Conservation (phyloP, 2,113 vertebrate species). For the Rousettus leschenaultii region DNA sequence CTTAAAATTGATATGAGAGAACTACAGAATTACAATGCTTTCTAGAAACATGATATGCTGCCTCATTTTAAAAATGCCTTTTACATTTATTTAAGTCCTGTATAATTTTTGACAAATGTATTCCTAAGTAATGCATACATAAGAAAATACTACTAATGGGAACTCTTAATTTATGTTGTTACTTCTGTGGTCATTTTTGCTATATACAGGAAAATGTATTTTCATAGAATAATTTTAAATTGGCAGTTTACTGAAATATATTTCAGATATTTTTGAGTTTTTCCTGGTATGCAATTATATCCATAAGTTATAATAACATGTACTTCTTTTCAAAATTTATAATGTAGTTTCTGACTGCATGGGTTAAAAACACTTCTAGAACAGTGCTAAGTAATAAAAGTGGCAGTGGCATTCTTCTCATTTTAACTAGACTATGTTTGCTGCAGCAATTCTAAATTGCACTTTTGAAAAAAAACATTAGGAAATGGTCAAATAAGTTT, state of each 20-base stretch:
- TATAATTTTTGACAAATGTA: conserved; percentile 36
- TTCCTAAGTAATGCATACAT: neutral
- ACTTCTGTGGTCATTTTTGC: conserved; percentile 8
- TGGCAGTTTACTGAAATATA: conserved; percentile 14
- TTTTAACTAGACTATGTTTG: conserved; percentile 45
- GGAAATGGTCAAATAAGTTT: conserved; percentile 1
- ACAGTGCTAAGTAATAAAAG: conserved; percentile 28
- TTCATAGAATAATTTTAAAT: conserved; percentile 39
- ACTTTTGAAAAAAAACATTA: conserved; percentile 30
- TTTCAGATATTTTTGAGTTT: conserved; percentile 9
- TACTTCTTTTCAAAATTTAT: conserved; percentile 37
- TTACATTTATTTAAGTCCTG: conserved; percentile 26
- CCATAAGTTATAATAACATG: neutral
- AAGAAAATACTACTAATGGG: neutral
- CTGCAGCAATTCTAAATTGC: conserved; percentile 42
- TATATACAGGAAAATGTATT: conserved; percentile 20
- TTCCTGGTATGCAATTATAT: neutral
- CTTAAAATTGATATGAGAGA: neutral
- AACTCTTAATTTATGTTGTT: neutral
- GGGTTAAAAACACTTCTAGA: conserved; percentile 28
- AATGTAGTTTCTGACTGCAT: neutral
- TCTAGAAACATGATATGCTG: conserved; percentile 2
- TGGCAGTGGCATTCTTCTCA: neutral
- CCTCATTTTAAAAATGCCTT: neutral
- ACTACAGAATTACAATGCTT: conserved; percentile 18